Conservation (phyloP, 1,140 invertebrate genomes). For the Muscidifurax raptorellus region DNA sequence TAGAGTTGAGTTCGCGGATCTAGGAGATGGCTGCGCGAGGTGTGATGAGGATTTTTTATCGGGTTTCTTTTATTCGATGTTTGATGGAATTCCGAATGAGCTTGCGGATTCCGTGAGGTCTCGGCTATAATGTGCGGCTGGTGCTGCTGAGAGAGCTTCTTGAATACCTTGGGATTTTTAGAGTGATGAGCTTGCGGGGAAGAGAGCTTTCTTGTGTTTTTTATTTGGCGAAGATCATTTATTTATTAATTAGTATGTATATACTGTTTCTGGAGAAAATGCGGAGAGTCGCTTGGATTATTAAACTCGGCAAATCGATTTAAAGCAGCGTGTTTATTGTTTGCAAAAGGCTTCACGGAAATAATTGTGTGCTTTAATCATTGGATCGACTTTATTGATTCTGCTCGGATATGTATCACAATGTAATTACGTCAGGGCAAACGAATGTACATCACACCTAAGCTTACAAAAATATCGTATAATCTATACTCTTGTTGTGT, state of each 20-base stretch:
- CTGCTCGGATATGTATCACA: not conserved
- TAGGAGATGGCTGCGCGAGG: too few species aligned
- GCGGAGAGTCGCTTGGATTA: not conserved
- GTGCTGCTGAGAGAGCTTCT: too few species aligned
- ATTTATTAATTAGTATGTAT: not conserved
- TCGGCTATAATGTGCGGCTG: not conserved
- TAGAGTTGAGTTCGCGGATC: not conserved
- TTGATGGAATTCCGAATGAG: not conserved
- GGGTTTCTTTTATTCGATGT: not conserved
- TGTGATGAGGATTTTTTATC: not conserved
- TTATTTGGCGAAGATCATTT: too few species aligned
- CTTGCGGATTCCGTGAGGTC: not conserved
- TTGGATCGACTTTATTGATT: conserved; percentile 7
- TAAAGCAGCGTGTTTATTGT: not conserved
- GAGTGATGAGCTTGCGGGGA: too few species aligned
- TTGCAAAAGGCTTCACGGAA: not conserved
- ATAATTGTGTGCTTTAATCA: conserved; percentile 13
- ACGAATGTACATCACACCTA: too few species aligned
- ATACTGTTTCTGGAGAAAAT: not conserved
- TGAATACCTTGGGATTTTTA: too few species aligned
- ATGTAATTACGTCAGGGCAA: not conserved
- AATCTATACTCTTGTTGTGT: not conserved
- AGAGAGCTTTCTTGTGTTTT: too few species aligned
- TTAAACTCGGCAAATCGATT: not conserved
- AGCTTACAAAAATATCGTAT: too few species aligned